A percentile compares a stretch with the other conserved stretches of the same genome.
These are phyloP conservation scores for Plutomurus gul DNA, from an alignment of 1,140 invertebrate genomes.

Conservation along the genomic window DNA sequence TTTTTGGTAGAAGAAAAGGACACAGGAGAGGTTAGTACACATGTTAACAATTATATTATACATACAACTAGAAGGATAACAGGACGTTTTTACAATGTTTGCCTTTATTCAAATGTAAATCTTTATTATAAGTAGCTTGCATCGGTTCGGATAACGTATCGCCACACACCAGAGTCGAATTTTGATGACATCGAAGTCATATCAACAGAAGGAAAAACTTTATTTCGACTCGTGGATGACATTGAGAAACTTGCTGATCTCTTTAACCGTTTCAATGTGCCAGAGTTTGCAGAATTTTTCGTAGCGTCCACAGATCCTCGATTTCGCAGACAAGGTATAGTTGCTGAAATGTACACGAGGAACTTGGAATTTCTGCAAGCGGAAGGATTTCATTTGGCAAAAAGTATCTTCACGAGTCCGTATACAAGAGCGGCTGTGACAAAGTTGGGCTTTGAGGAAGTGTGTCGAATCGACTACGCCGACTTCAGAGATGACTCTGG, in stretches of 20 bases:
- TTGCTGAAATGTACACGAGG: conserved; percentile 42
- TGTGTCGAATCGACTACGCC: conserved; percentile 30
- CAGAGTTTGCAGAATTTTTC: conserved; percentile 43
- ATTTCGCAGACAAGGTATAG: conserved; percentile 36
- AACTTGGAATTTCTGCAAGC: conserved; percentile 37
- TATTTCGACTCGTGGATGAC: conserved; percentile 27
- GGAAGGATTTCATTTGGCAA: conserved; percentile 37
- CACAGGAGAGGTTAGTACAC: conserved; percentile 37
- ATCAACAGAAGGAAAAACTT: neutral
- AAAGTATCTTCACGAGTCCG: conserved; percentile 43
- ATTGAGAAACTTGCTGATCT: conserved; percentile 13
- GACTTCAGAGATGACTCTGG: conserved; percentile 37
- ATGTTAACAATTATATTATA: neutral
- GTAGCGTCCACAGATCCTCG: conserved; percentile 26
- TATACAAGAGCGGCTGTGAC: conserved; percentile 33
- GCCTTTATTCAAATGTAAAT: no score
- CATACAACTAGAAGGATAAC: neutral
- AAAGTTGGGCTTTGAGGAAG: conserved; percentile 38
- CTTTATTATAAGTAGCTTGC: conserved; percentile 20
- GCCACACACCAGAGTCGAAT: neutral
- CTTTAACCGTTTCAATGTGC: conserved; percentile 22
- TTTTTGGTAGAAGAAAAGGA: conserved; percentile 36
- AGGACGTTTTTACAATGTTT: neutral
- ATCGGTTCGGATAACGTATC: conserved; percentile 35
- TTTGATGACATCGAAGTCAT: conserved; percentile 12